Evolutionary conservation across 2,888 invertebrate genomes (phyloP).

Genomic region (Oscheius sp.): DNA sequence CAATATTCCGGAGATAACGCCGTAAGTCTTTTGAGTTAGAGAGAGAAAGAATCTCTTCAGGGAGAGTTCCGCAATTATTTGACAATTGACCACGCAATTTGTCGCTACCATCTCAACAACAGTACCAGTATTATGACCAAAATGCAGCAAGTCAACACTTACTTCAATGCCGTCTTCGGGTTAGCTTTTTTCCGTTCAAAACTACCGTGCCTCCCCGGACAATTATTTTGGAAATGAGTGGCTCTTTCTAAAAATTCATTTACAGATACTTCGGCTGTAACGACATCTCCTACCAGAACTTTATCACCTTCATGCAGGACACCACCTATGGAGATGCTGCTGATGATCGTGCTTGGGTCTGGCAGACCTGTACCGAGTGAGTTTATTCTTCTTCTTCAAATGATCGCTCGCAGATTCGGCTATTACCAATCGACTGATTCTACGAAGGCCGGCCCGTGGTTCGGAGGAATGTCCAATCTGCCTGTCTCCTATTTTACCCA

Average conservation of each 20-base stretch:
- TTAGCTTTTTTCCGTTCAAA: no score
- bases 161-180: constrained; percentile 42
- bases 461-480: constrained; percentile 34
- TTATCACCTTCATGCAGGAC: constrained; percentile 45
- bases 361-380: constrained; percentile 94
- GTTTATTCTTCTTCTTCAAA: no score
- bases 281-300: constrained; percentile 51
- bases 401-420: constrained; percentile 80
- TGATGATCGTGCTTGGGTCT: constrained; percentile 83
- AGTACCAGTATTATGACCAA: constrained; percentile 32
- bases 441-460: constrained; percentile 46
- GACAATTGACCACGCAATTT: constrained; percentile 48
- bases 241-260: no score
- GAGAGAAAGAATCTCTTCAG: background rate
- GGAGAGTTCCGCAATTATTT: constrained; percentile 39
- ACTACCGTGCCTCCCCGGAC: no score
- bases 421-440: constrained; percentile 84
- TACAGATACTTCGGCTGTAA: constrained; percentile 50
- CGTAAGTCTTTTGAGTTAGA: background rate
- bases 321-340: constrained; percentile 36
- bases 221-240: no score
- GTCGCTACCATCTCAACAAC: constrained; percentile 40
- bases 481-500: constrained; percentile 42
- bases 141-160: constrained; percentile 47
- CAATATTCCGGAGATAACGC: constrained; percentile 81